These are phyloP conservation scores for Mormyrops attenuatus DNA, from an alignment of 2,797 vertebrate species.

Conservation along the genomic window DNA sequence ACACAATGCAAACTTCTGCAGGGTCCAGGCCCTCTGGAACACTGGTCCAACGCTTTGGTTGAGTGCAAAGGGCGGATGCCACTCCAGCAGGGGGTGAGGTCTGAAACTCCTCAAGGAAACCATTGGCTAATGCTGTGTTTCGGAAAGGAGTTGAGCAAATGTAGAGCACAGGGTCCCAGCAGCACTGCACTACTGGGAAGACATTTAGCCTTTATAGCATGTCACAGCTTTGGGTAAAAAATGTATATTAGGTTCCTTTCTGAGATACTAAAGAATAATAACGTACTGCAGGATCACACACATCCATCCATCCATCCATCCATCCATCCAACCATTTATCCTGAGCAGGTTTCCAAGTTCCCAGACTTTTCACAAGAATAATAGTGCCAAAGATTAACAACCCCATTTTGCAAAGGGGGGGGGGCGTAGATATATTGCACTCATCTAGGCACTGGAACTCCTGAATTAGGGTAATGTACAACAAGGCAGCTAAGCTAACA, in stretches of 20 bases:
- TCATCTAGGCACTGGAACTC: neutral
- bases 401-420: neutral
- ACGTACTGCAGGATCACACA: neutral
- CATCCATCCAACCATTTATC: neutral
- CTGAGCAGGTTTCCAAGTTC: neutral
- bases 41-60: neutral
- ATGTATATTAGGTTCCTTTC: neutral
- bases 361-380: neutral
- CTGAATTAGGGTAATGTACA: neutral
- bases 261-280: neutral
- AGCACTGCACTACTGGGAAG: neutral
- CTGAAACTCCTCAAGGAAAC: neutral
- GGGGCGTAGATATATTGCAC: neutral
- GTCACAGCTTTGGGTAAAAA: neutral
- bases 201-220: neutral
- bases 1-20: neutral
- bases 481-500: neutral
- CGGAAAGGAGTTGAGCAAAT: neutral
- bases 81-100: neutral
- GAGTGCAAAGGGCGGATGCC: conserved; percentile 1
- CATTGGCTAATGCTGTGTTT: neutral
- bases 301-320: neutral
- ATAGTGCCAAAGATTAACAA: neutral
- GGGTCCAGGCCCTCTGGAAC: neutral
- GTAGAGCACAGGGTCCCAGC: neutral